A percentile compares a stretch with the other conserved stretches of the same genome.
These are phyloP conservation scores for Scaptomyza hsui DNA, from an alignment of 1,140 invertebrate genomes.

Conservation along the genomic window DNA sequence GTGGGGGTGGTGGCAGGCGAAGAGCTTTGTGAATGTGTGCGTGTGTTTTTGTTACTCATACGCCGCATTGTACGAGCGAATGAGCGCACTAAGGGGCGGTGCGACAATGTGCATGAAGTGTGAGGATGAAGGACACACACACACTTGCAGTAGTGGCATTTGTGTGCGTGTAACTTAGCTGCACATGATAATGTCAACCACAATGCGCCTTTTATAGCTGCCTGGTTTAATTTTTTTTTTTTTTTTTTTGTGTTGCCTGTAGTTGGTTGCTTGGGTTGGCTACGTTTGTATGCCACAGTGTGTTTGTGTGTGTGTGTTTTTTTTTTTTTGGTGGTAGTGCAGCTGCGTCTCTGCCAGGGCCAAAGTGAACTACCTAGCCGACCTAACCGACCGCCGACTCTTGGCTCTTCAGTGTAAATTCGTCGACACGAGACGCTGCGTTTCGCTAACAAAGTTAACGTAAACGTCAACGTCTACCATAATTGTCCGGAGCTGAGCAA, in stretches of 20 bases:
- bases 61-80: conserved; percentile 72
- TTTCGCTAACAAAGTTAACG: conserved; percentile 44
- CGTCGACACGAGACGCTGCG: conserved; percentile 78
- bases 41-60: conserved; percentile 72
- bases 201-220: conserved; percentile 63
- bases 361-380: conserved; percentile 47
- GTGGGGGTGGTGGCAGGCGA: conserved; percentile 8
- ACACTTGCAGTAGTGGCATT: conserved; percentile 21
- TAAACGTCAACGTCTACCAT: conserved; percentile 48
- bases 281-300: conserved; percentile 28
- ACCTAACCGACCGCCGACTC: conserved; percentile 56
- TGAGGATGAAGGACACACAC: conserved; percentile 21
- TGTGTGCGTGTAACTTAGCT: conserved; percentile 68
- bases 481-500: conserved; percentile 38
- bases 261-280: conserved; percentile 66
- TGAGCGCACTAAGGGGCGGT: conserved; percentile 74
- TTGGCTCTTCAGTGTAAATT: conserved; percentile 79
- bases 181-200: conserved; percentile 78
- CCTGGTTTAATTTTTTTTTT: conserved; percentile 46
- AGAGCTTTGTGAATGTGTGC: conserved; percentile 27
- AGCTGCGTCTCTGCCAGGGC: conserved; percentile 55
- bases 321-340: conserved; percentile 64
- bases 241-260: conserved; percentile 57
- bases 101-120: conserved; percentile 26
- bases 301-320: conserved; percentile 30